phyloP scores from a whole-genome alignment of 2,797 vertebrate genomes.

The Sebastes wilsoni region DNA sequence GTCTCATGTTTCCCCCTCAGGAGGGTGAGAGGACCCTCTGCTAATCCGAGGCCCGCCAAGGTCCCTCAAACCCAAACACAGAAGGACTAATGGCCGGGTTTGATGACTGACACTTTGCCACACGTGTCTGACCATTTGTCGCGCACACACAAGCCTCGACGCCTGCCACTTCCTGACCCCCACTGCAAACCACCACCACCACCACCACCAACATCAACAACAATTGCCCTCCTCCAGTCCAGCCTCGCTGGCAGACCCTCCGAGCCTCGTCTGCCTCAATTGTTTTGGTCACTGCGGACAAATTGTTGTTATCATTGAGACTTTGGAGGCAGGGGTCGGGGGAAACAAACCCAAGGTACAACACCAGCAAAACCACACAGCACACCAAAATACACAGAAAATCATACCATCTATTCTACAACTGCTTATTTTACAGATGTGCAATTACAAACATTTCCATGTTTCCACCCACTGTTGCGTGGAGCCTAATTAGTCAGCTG shows the following conservation, averaged over 20 bases:
- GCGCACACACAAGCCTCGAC: slow-evolving; percentile 40
- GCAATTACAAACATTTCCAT: slow-evolving; percentile 40
- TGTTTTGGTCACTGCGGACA: slow-evolving; percentile 6
- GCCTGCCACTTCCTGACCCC: slow-evolving; percentile 39
- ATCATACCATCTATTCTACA: background rate
- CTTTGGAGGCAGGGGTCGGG: background rate
- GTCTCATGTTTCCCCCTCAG: slow-evolving; percentile 8
- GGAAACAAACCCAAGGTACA: background rate
- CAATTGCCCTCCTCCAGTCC: slow-evolving; percentile 1
- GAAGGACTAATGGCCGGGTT: background rate
- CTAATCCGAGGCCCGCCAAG: background rate
- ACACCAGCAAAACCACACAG: background rate
- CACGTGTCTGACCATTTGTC: slow-evolving; percentile 79
- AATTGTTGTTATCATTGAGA: slow-evolving; percentile 1
- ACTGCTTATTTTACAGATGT: slow-evolving; percentile 20
- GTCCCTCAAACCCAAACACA: slow-evolving; percentile 34
- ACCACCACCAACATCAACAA: slow-evolving; percentile 7
- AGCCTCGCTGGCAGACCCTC: slow-evolving; percentile 9
- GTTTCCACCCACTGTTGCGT: slow-evolving; percentile 31
- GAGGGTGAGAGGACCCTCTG: slow-evolving; percentile 2
- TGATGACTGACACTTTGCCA: slow-evolving; percentile 22
- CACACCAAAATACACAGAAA: background rate
- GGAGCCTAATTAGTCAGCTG: slow-evolving; percentile 65
- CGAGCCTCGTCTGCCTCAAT: slow-evolving; percentile 20
- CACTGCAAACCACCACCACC: background rate